Base-by-base conservation (phyloP, 2,888 invertebrate species). In the Portevinia maculata region DNA sequence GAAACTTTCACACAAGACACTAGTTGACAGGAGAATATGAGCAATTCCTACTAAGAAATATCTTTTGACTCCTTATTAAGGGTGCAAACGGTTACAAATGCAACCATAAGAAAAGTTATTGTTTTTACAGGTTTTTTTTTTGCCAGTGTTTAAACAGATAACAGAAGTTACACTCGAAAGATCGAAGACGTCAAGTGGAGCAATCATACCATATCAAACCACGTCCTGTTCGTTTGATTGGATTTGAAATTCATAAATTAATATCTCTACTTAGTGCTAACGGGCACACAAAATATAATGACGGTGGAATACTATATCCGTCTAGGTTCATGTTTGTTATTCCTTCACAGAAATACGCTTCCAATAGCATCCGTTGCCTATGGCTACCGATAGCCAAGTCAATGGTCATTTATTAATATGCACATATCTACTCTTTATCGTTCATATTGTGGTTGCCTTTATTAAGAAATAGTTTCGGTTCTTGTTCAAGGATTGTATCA, bases 41-140 rank as follows among this genome's bases (percentile, higher is more conserved):
- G 44, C 55, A 52, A 59, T 41, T 32, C 37, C 28, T 44, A 64
- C 64, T 76, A 83, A 71, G 81, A 83, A 76, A 76, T 65, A 76
- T 83, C 70, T 60, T 71, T 70, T 83, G 71, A 60, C 76, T 65
- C 70, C 64, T 70, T 76, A 81, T 81, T 79, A 79, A 74, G 62
- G 55, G 50, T 65, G 76, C 76, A 71, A 76, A 71, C 34, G 71
- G 71, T 71, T 65, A 73, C 48, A 65, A 65, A 65, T 57, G 52
- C 73, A 57, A 21, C 57, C 44, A 11, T 24, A 48, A 79, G 75
- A 59, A 55, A 57, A 74, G 28, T 55, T 37, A 44, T 34, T 11
- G 53, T 53, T 70, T 62, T 32, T n/a, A n/a, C n/a, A n/a, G n/a
- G n/a, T n/a, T n/a, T 28, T 48, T n/a, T 39, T 4, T 41, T 48